These are phyloP conservation scores for Metacarcinus magister DNA, from an alignment of 2,888 invertebrate species.

Conservation along the genomic window DNA sequence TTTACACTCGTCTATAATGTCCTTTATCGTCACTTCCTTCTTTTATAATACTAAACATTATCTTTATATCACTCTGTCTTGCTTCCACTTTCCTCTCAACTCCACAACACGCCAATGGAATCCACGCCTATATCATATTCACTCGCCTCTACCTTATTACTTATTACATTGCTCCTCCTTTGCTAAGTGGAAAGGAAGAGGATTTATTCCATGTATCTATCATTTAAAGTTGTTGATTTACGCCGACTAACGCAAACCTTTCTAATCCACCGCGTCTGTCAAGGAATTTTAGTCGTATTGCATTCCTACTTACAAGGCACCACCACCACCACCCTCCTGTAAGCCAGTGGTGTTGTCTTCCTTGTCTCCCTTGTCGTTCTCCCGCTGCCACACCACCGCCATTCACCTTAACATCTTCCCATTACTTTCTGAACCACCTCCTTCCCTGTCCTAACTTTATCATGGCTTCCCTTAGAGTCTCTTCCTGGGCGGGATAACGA, in stretches of 20 bases:
- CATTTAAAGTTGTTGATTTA: neutral
- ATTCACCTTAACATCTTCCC: neutral
- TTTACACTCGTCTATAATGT: too few species aligned
- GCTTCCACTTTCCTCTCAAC: too few species aligned
- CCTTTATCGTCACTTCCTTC: too few species aligned
- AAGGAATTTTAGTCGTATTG: neutral
- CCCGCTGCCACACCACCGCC: neutral
- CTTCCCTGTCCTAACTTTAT: constrained; percentile 4
- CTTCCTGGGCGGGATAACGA: neutral
- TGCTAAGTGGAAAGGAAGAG: neutral
- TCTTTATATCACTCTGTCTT: too few species aligned
- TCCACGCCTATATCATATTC: too few species aligned
- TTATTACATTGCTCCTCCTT: too few species aligned
- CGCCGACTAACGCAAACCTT: neutral
- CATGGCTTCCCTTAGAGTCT: neutral
- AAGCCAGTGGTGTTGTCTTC: too few species aligned
- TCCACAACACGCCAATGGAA: too few species aligned
- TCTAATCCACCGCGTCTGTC: neutral
- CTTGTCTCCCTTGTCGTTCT: neutral
- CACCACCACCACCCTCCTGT: neutral
- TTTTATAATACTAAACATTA: too few species aligned
- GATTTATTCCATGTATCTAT: neutral
- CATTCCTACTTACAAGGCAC: neutral
- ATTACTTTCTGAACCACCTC: neutral
- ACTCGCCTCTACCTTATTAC: too few species aligned